Evolutionary conservation across 2,888 invertebrate genomes (phyloP), one percentile per base, ranked within the genome.

Genomic region (Agriopis leucophaearia): DNA sequence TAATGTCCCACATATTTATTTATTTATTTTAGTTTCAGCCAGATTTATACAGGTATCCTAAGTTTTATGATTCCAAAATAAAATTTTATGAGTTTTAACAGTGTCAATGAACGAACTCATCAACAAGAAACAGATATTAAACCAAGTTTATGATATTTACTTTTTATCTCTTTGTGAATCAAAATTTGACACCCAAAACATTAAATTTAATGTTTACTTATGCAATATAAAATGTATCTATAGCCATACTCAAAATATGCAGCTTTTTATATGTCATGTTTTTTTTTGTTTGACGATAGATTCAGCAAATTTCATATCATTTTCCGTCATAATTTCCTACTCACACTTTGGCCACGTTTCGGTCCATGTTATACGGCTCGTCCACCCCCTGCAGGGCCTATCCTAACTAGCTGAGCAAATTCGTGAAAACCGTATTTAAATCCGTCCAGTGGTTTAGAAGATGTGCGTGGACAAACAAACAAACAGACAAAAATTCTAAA

Each of bases 111-210:
- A 58, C 58, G 65, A 65, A 71, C 66, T 35, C 15, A 52, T 70
- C 58, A 73, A 71, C 73, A 77, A 65, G 64, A 74, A 75, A 77
- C 74, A 66, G 15, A 64, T 65, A 63, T 59, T 48, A 70, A 58
- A 18, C 71, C 64, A 52, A 64, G 64, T 78, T 78, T 74, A 81
- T 66, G 68, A 56, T 15, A 47, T 44, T 57, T 27, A 57, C 27
- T 27, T 52, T 51, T 63, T 40, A 54, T 58, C 45, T 61, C 16
- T 51, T 44, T 50, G 42, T 59, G 55, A 61, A 55, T 55, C 55
- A 40, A 35, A 42, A 48, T 16, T 57, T 50, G 50, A 47, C 48
- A 12, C 16, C 0, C 51, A 12, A 40, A 27, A 27, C 27, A 27
- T 44, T 48, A 60, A 27, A 55, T 48, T 48, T 35, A 35, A 48